Evolutionary conservation across 2,888 invertebrate species (phyloP), one percentile per base, ranked within the genome.

Genomic region (Drosophila macrospina): DNA sequence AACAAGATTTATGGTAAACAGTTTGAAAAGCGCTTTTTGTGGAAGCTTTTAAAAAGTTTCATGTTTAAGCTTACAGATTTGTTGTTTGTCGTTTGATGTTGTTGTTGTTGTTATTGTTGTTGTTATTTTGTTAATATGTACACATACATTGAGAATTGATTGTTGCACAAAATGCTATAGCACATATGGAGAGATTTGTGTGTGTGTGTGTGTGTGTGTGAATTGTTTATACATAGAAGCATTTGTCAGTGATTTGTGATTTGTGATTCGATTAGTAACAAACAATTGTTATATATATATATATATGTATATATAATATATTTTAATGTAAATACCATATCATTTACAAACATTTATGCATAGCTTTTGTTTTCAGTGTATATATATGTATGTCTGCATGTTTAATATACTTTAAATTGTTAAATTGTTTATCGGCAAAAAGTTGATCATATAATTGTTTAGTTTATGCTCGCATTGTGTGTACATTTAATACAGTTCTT

Each of bases 131-230:
- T n/a, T 16, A 15, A 16, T 60, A 26, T 39, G 42, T 77, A 44
- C 73, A 69, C 76, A 52, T 77, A 75, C 63, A 74, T 70, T 57
- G 69, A 77, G 67, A 71, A 55, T 64, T 74, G 44, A 36, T 60
- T 70, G 56, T 63, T 80, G 74, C 66, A 76, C 66, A 68, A 74
- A 74, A 61, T 71, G 71, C 65, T 86, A 82, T 82, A 86, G 86
- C 86, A 86, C 84, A 78, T 80, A 74, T 86, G 84, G 84, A 86
- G 84, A 86, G 75, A 69, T 78, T 57, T 72, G 64, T 52, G 48
- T 62, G 16, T 59, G 13, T 45, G 28, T 20, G 55, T 64, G 20
- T 72, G 64, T 55, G 44, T 62, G 28, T 39, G n/a, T 47, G 47
- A 20, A 32, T 30, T 32, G 26, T 48, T 37, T 60, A 51, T 57